Conservation (phyloP, 2,113 vertebrate species). For the Carassius carassius region DNA sequence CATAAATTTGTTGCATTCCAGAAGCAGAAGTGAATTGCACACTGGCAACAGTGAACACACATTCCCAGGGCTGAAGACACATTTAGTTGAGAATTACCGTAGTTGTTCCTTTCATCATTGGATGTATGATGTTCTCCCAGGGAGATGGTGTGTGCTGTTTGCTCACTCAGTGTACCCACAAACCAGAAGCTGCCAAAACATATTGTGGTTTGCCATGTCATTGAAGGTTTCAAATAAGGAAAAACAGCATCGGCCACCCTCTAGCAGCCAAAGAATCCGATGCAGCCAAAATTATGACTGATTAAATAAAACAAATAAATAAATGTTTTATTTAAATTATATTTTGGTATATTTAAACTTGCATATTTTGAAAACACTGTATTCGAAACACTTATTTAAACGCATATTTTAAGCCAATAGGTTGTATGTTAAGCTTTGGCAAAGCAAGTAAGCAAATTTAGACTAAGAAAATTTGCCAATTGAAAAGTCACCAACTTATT, state of each 20-base stretch:
- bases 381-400: too few relatives aligned
- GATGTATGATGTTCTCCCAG: constrained; percentile 19
- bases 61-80: neutral
- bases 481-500: too few relatives aligned
- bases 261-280: neutral
- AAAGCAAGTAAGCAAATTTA: too few relatives aligned
- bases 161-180: constrained; percentile 56
- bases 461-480: too few relatives aligned
- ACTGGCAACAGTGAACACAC: neutral
- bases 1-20: neutral
- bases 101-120: constrained; percentile 55
- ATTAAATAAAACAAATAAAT: too few relatives aligned
- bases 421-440: too few relatives aligned
- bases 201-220: constrained; percentile 66
- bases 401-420: too few relatives aligned
- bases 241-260: constrained; percentile 2
- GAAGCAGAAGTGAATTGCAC: neutral
- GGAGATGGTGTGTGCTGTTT: constrained; percentile 33
- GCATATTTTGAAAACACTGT: too few relatives aligned
- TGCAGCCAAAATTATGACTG: neutral
- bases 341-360: too few relatives aligned
- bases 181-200: constrained; percentile 64
- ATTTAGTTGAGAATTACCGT: neutral
- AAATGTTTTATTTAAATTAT: too few relatives aligned
- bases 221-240: constrained; percentile 62